A percentile compares a stretch with the other conserved stretches of the same genome.
Evolutionary conservation across 2,797 vertebrate species (phyloP).

Genomic region (Bradypodion pumilum): DNA sequence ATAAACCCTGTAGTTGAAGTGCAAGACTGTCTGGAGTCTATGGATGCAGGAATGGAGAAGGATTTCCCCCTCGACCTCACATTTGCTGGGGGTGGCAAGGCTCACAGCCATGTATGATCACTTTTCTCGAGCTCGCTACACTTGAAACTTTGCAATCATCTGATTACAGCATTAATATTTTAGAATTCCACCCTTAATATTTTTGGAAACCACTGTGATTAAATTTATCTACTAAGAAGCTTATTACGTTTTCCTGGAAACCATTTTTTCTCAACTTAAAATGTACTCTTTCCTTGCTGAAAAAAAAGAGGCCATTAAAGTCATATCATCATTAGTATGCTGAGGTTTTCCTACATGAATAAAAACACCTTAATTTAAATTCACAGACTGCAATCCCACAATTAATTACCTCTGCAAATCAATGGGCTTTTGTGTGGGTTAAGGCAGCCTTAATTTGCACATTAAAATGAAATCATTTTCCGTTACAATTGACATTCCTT

Average conservation of each 20-base stretch:
- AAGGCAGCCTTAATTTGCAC: slow-evolving; percentile 16
- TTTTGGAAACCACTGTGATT: background rate
- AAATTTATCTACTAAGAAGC: background rate
- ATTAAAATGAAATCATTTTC: slow-evolving; percentile 30
- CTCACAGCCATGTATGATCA: no score
- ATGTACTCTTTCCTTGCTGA: background rate
- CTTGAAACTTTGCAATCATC: background rate
- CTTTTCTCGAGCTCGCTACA: no score
- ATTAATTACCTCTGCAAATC: slow-evolving; percentile 29
- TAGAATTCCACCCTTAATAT: background rate
- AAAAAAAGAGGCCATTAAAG: slow-evolving; percentile 12
- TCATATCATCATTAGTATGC: slow-evolving; percentile 15
- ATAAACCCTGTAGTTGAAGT: no score
- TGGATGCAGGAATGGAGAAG: background rate
- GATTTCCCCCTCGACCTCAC: no score
- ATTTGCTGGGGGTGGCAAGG: background rate
- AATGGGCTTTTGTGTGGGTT: slow-evolving; percentile 1
- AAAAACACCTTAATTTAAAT: slow-evolving; percentile 25
- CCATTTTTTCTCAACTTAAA: slow-evolving; percentile 8
- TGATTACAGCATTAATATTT: background rate
- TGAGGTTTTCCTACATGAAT: background rate
- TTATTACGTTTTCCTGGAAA: background rate
- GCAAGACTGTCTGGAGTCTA: no score
- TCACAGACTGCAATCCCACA: slow-evolving; percentile 13
- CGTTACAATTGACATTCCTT: background rate